Conservation (phyloP, 2,888 invertebrate species). For the Drosophila meridiana region DNA sequence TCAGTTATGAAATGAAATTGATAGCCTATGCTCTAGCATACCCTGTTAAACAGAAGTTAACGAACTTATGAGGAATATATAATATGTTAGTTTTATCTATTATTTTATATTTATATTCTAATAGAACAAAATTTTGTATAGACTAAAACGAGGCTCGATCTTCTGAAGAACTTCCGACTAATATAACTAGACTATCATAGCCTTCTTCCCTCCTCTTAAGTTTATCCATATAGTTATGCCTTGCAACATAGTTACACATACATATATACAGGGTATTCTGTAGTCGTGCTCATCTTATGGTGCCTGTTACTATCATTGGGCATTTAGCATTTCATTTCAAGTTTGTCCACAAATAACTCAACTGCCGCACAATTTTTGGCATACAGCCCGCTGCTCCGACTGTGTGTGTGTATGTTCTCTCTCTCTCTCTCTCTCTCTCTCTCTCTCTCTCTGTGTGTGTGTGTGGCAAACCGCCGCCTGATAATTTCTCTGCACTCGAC, state of each 20-base stretch:
- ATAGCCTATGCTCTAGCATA: neutral
- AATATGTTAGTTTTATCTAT: too few relatives aligned
- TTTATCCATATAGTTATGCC: too few relatives aligned
- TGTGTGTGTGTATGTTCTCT: neutral
- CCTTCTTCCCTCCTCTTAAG: too few relatives aligned
- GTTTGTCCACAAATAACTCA: slow-evolving; percentile 68
- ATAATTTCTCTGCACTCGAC: slow-evolving; percentile 85
- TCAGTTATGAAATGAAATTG: neutral
- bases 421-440: slow-evolving; percentile 9
- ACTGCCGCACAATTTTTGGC: slow-evolving; percentile 31
- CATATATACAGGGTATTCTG: slow-evolving; percentile 6
- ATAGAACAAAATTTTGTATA: neutral
- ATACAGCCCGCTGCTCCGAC: neutral
- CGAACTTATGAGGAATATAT: too few relatives aligned
- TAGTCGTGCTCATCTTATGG: neutral
- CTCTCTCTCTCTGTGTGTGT: slow-evolving; percentile 28
- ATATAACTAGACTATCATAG: neutral
- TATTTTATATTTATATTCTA: too few relatives aligned
- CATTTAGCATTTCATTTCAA: slow-evolving; percentile 53
- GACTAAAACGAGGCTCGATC: neutral
- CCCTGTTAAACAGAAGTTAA: neutral
- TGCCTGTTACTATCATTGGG: slow-evolving; percentile 18
- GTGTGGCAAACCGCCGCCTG: slow-evolving; percentile 67
- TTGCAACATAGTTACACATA: too few relatives aligned
- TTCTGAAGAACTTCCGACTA: neutral